These are phyloP conservation scores for Synodontis membranacea DNA, from an alignment of 2,113 vertebrate species.

Conservation along the genomic window DNA sequence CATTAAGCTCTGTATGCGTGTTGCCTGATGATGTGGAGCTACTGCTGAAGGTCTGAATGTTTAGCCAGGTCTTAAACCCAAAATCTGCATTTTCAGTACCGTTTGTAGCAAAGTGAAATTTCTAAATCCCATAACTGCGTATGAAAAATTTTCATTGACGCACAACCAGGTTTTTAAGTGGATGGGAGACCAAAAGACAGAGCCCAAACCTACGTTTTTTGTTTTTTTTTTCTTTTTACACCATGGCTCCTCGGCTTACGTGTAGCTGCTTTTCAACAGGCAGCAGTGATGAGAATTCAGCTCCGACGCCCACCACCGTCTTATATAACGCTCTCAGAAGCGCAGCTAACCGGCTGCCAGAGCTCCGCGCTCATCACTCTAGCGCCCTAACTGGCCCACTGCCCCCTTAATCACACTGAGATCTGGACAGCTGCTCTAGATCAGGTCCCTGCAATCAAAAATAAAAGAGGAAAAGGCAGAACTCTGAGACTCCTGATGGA, in stretches of 20 bases:
- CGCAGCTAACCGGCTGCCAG: conserved; percentile 27
- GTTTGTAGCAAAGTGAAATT: not conserved
- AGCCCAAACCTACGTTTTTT: not conserved
- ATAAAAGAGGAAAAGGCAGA: not conserved
- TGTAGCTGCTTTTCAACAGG: conserved; percentile 30
- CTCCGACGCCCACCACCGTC: conserved; percentile 42
- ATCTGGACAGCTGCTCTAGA: conserved; percentile 39
- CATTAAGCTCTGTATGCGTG: not conserved
- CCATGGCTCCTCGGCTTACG: not conserved
- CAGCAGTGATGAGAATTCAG: conserved; percentile 31
- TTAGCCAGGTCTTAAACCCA: not conserved
- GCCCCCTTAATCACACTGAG: conserved; percentile 25
- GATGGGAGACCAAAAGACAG: not conserved
- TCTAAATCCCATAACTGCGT: not conserved
- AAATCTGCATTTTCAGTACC: not conserved
- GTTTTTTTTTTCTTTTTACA: not conserved
- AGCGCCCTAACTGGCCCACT: conserved; percentile 27
- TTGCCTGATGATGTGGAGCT: not conserved
- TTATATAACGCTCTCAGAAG: conserved; percentile 47
- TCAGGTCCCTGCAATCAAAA: conserved; percentile 42
- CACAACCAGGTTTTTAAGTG: not conserved
- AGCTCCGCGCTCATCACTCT: conserved; percentile 20
- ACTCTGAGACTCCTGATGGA: conserved; percentile 15
- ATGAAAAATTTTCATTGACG: not conserved
- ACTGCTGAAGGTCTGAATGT: not conserved